These are phyloP conservation scores for Pleuronectes platessa DNA, from an alignment of 2,113 vertebrate species.

Conservation along the genomic window DNA sequence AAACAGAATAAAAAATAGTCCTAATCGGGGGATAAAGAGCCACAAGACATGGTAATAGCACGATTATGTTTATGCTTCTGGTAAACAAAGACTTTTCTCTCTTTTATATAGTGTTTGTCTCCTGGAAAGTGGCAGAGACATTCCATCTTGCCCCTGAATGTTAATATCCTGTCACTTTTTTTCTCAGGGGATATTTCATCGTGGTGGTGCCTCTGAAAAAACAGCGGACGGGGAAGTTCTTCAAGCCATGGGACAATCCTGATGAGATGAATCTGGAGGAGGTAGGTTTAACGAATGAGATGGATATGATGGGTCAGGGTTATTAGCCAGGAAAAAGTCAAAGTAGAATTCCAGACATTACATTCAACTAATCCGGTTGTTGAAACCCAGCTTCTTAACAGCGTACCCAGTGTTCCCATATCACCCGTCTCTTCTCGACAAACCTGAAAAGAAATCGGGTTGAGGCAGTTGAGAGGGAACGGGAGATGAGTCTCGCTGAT, in stretches of 20 bases:
- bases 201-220: conserved; percentile 99
- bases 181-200: conserved; percentile 93
- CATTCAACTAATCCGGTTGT: not conserved
- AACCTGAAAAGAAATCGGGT: conserved; percentile 45
- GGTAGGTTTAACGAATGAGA: conserved; percentile 78
- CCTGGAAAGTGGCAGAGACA: not conserved
- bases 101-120: not conserved
- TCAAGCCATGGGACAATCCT: conserved; percentile 96
- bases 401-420: conserved; percentile 9
- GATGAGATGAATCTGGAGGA: conserved; percentile 99
- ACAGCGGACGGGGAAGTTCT: conserved; percentile 92
- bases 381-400: not conserved
- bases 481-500: conserved; percentile 65
- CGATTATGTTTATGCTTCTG: conserved; percentile 3
- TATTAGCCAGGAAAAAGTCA: not conserved
- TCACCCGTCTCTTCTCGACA: conserved; percentile 39
- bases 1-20: conserved; percentile 29
- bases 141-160: not conserved
- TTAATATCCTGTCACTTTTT: not conserved
- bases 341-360: not conserved
- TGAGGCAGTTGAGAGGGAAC: conserved; percentile 51
- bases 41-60: conserved; percentile 28
- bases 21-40: conserved; percentile 36
- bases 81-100: too few species aligned
- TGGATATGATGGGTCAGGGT: not conserved